A percentile compares a stretch with the other conserved stretches of the same genome.
Conservation (phyloP, 1,140 invertebrate genomes). For the Dendroctonus ponderosae region DNA sequence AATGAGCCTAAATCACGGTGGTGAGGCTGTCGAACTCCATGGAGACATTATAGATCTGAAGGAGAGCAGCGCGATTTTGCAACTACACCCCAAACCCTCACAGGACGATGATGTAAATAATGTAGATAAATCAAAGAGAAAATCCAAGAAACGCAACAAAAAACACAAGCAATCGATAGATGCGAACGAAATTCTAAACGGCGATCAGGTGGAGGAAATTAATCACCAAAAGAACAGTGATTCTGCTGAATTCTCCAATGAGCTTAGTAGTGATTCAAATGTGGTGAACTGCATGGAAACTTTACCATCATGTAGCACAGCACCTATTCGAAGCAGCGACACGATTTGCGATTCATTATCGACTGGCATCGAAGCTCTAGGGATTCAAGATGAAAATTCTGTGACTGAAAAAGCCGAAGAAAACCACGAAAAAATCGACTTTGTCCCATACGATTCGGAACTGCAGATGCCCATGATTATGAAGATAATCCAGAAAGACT, state of each 20-base stretch:
- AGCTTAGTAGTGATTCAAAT: constrained; percentile 11
- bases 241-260: constrained; percentile 10
- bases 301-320: constrained; percentile 29
- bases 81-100: constrained; percentile 3
- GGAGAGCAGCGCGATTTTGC: constrained; percentile 4
- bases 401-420: not conserved
- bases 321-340: not conserved
- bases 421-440: constrained; percentile 48
- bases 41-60: constrained; percentile 20
- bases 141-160: constrained; percentile 26
- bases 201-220: constrained; percentile 17
- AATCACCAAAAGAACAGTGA: constrained; percentile 5
- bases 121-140: constrained; percentile 36
- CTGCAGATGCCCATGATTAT: constrained; percentile 95
- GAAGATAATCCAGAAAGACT: constrained; percentile 96
- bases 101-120: constrained; percentile 26
- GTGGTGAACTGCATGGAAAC: constrained; percentile 6
- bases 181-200: constrained; percentile 35
- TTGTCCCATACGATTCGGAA: constrained; percentile 84
- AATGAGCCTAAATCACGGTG: constrained; percentile 16
- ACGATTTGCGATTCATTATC: constrained; percentile 11
- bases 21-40: constrained; percentile 11
- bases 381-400: constrained; percentile 12
- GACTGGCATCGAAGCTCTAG: constrained; percentile 26
- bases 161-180: constrained; percentile 36